A percentile compares a stretch with the other conserved stretches of the same genome.
Evolutionary conservation across 2,888 invertebrate species (phyloP).

Genomic region (Rhagium mordax): DNA sequence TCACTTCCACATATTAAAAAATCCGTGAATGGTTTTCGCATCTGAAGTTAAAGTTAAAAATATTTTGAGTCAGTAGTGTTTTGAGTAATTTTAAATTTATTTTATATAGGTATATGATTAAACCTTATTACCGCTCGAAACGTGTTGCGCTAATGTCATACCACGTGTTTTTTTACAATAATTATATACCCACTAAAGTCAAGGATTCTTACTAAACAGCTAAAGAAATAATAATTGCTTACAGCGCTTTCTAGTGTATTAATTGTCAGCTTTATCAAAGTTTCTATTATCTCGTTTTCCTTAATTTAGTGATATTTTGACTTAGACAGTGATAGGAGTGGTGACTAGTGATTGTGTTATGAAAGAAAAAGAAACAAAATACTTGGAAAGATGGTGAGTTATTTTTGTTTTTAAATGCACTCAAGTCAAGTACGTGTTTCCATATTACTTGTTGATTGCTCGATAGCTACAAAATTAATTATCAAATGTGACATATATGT

Average conservation of each 20-base stretch:
- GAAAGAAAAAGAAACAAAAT: conserved; percentile 16
- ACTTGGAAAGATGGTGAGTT: conserved; percentile 24
- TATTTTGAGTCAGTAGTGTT: neutral
- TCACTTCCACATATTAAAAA: neutral
- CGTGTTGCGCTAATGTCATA: conserved; percentile 52
- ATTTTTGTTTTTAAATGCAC: conserved; percentile 2
- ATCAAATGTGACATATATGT: neutral
- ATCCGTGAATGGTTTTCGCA: neutral
- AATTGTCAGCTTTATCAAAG: conserved; percentile 33
- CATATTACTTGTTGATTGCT: conserved; percentile 5
- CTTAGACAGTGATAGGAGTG: conserved; percentile 18
- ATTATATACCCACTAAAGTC: conserved; percentile 61
- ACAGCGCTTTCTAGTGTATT: conserved; percentile 45
- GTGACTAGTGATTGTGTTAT: conserved; percentile 23
- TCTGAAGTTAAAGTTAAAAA: neutral
- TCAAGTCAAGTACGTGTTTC: neutral
- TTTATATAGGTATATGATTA: neutral
- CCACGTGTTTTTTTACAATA: conserved; percentile 63
- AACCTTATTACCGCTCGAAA: neutral
- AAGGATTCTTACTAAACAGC: conserved; percentile 59
- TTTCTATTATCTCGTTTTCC: conserved; percentile 28
- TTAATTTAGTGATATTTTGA: conserved; percentile 30
- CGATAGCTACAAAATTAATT: neutral
- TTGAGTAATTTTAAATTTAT: neutral
- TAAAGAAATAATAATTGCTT: conserved; percentile 45